Base-by-base conservation (phyloP, 2,113 vertebrate species). In the Zosterops hypoxanthus region DNA sequence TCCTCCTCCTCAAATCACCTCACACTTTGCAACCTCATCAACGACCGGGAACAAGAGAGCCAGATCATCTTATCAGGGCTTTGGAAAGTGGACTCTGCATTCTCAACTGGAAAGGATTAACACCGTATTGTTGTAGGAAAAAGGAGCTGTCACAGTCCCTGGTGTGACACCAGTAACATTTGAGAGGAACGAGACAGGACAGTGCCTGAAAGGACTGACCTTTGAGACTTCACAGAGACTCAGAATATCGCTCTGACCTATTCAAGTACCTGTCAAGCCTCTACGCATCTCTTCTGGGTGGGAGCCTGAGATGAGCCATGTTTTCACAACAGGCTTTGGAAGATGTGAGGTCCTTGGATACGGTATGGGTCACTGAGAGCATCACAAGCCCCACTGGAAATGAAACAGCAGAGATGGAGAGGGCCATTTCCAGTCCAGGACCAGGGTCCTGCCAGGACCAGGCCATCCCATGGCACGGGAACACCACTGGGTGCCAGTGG, bases 391-490 rank as follows among this genome's bases (percentile, higher is more conserved):
- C 36, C 61, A 4, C 11, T 12, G 29, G 46, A 69, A 53, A 82
- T 15, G 19, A 36, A 52, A 5, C 0, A 10, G 14, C 2, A 2
- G 34, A 25, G 49, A 21, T 10, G 50, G 29, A 73, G 21, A 52
- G 8, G n/a, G 12, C 14, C 8, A 0, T 18, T 78, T 41, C 31
- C 50, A 75, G 39, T 1, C 25, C 34, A 39, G 16, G 42, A 29
- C 26, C n/a, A 3, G 0, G 0, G 39, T 16, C 15, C 52, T n/a
- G 23, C 26, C 1, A 1, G 79, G 57, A 15, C 12, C 34, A 1
- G 44, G 31, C 56, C 15, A 1, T 24, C 49, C 47, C 20, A 0
- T 0, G 15, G 71, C 4, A 3, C 4, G 0, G 28, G 21, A n/a
- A 21, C 1, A 77, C 34, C 41, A 0, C 59, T 3, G 5, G 44